A percentile compares a stretch with the other conserved stretches of the same genome.
Conservation (phyloP, 2,888 invertebrate species). For the Conchocele bisecta region DNA sequence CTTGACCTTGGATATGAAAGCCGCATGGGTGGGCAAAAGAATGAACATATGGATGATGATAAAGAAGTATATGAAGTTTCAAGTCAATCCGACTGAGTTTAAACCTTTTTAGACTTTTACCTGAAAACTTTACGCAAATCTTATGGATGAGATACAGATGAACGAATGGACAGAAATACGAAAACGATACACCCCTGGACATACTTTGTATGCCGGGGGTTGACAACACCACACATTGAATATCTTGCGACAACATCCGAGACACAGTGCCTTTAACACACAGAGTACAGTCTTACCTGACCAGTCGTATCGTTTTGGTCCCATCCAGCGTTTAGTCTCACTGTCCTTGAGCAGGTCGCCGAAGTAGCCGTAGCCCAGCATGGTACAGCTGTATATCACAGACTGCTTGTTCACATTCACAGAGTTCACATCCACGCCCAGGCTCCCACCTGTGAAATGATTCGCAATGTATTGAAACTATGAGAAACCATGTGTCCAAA, state of each 20-base stretch:
- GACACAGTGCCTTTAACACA: background rate
- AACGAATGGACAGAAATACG: no score
- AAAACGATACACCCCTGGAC: no score
- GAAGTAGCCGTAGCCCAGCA: conserved; percentile 92
- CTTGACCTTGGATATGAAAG: no score
- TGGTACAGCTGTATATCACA: conserved; percentile 89
- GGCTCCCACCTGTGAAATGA: conserved; percentile 86
- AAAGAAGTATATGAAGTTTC: no score
- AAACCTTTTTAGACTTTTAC: no score
- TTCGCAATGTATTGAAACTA: no score
- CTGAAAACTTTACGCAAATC: no score
- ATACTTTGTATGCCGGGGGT: no score
- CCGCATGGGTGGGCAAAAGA: no score
- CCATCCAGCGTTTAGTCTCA: conserved; percentile 93
- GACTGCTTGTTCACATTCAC: conserved; percentile 86
- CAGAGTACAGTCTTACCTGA: conserved; percentile 84
- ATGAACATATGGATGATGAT: no score
- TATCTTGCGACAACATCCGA: background rate
- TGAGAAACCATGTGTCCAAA: background rate
- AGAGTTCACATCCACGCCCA: conserved; percentile 90
- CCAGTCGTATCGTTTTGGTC: conserved; percentile 91
- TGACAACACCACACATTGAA: background rate
- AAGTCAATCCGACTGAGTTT: no score
- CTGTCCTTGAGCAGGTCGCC: conserved; percentile 92
- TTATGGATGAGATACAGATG: no score